Conservation (phyloP, 1,140 invertebrate species). For the Mylabris phalerata region DNA sequence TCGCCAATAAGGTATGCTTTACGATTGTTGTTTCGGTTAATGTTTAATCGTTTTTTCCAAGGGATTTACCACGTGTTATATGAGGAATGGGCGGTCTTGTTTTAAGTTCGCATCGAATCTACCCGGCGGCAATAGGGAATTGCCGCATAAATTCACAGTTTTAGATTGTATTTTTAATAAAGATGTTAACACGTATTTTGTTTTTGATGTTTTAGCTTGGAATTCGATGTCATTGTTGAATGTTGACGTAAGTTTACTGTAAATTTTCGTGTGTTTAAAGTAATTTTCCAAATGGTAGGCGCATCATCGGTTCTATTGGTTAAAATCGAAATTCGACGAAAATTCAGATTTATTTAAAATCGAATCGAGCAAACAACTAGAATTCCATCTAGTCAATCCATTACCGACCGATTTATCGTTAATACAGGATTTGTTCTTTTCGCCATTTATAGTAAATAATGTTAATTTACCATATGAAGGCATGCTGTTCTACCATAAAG, state of each 20-base stretch:
- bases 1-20: slow-evolving; percentile 58
- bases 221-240: slow-evolving; percentile 66
- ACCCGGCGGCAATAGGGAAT: slow-evolving; percentile 60
- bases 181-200: slow-evolving; percentile 57
- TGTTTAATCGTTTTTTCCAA: slow-evolving; percentile 31
- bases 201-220: slow-evolving; percentile 80
- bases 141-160: slow-evolving; percentile 47
- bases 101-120: slow-evolving; percentile 57
- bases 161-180: slow-evolving; percentile 75
- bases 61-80: slow-evolving; percentile 66
- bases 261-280: neutral
- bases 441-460: slow-evolving; percentile 32
- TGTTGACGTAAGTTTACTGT: slow-evolving; percentile 61
- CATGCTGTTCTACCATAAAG: slow-evolving; percentile 74
- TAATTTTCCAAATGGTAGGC: slow-evolving; percentile 44
- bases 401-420: slow-evolving; percentile 35
- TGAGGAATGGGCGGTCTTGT: slow-evolving; percentile 57
- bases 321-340: slow-evolving; percentile 61
- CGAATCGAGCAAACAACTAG: slow-evolving; percentile 10
- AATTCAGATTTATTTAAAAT: slow-evolving; percentile 36
- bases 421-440: slow-evolving; percentile 43
- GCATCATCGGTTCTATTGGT: slow-evolving; percentile 72
- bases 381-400: slow-evolving; percentile 19
- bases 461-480: slow-evolving; percentile 58
- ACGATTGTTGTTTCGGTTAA: slow-evolving; percentile 6